A percentile compares a stretch with the other conserved stretches of the same genome.
These are phyloP conservation scores for Stenopsyche tienmushanensis DNA, from an alignment of 1,140 invertebrate species.

Conservation along the genomic window DNA sequence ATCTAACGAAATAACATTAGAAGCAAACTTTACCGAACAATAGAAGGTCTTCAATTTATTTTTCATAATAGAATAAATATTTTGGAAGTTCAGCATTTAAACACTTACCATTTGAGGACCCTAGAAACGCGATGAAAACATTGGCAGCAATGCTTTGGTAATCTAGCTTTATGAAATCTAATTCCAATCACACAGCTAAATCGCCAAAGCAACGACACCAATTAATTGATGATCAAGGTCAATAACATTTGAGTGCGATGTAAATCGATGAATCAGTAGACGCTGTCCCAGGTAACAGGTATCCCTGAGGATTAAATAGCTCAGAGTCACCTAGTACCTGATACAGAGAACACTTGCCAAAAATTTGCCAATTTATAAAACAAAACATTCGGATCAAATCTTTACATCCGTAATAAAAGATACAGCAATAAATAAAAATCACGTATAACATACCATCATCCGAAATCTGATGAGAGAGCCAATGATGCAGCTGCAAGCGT, in stretches of 20 bases:
- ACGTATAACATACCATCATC: constrained; percentile 49
- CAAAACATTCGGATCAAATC: not conserved
- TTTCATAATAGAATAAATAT: not conserved
- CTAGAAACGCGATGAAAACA: not conserved
- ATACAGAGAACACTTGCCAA: constrained; percentile 47
- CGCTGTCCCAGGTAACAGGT: constrained; percentile 46
- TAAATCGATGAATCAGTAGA: constrained; percentile 37
- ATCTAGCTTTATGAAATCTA: constrained; percentile 87
- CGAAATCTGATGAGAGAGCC: constrained; percentile 67
- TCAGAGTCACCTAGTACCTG: constrained; percentile 86
- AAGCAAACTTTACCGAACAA: too few relatives aligned
- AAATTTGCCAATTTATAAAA: not conserved
- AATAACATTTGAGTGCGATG: not conserved
- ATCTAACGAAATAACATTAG: not conserved
- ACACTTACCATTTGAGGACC: not conserved
- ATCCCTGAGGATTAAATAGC: constrained; percentile 55
- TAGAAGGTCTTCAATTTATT: too few relatives aligned
- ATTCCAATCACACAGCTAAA: constrained; percentile 89
- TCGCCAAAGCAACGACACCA: constrained; percentile 80
- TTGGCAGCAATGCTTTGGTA: constrained; percentile 79
- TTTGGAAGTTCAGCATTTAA: not conserved
- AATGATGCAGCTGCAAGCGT: constrained; percentile 75
- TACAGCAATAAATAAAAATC: constrained; percentile 1
- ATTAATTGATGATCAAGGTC: not conserved
- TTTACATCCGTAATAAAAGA: not conserved